Percentiles rank a stretch among this genome's conserved stretches.
Evolutionary conservation across 2,797 vertebrate genomes (phyloP).

Genomic region (Chiloscyllium punctatum): DNA sequence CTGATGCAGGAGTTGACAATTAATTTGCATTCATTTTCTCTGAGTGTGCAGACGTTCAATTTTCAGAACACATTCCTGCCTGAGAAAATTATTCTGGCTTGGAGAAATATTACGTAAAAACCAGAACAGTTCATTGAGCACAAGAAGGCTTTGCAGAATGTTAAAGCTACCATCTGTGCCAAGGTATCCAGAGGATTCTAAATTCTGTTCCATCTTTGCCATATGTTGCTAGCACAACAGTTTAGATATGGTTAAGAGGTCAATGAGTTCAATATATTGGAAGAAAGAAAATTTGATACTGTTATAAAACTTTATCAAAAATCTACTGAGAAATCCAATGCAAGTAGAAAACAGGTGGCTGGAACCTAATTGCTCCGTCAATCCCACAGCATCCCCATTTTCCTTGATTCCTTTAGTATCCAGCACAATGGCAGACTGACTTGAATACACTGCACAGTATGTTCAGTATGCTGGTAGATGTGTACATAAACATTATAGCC

Average conservation of each 20-base stretch:
- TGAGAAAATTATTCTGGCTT: background rate
- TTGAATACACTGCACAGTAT: too few species aligned
- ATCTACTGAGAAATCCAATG: background rate
- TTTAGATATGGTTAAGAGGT: background rate
- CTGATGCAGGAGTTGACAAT: background rate
- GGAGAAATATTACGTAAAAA: background rate
- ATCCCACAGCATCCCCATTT: too few species aligned
- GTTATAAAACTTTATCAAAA: background rate
- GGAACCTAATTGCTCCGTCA: too few species aligned
- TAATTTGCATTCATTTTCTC: background rate
- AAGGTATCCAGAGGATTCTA: background rate
- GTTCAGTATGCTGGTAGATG: background rate
- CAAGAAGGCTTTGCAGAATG: background rate
- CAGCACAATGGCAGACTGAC: too few species aligned
- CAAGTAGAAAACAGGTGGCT: background rate
- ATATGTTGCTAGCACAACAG: background rate
- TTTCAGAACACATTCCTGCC: background rate
- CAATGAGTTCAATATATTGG: background rate
- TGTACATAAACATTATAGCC: background rate
- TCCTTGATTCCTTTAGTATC: too few species aligned
- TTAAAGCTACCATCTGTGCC: background rate
- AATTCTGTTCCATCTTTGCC: background rate
- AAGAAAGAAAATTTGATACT: background rate
- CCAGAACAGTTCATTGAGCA: background rate
- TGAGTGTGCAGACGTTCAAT: background rate